These are phyloP conservation scores for Potorous gilbertii DNA, from an alignment of 2,797 vertebrate species.

Conservation along the genomic window DNA sequence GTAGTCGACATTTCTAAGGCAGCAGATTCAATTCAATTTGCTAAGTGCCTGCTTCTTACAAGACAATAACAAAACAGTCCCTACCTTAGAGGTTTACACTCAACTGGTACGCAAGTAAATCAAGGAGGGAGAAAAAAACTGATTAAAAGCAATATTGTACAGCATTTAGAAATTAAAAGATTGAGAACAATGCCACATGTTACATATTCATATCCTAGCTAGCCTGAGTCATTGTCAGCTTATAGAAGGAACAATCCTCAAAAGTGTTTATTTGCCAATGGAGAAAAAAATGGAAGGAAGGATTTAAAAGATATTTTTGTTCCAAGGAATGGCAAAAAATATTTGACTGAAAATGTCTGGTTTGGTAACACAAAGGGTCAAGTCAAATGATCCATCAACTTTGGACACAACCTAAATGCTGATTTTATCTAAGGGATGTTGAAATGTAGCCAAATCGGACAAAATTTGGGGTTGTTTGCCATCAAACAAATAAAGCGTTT, in stretches of 20 bases:
- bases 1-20: neutral
- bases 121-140: neutral
- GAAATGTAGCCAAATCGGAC: constrained; percentile 13
- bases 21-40: neutral
- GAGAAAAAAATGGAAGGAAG: neutral
- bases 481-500: constrained; percentile 29
- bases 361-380: constrained; percentile 43
- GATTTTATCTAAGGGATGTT: neutral
- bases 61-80: neutral
- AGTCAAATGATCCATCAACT: neutral
- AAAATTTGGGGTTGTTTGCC: constrained; percentile 17
- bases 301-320: neutral
- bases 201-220: neutral
- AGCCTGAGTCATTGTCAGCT: neutral
- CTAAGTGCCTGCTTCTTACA: neutral
- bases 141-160: neutral
- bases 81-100: neutral
- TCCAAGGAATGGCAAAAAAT: neutral
- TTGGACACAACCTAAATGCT: constrained; percentile 34
- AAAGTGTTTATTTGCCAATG: neutral
- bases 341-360: constrained; percentile 24
- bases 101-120: neutral
- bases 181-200: neutral
- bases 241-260: neutral
- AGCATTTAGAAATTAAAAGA: neutral